Evolutionary conservation across 2,113 vertebrate species (phyloP).

Genomic region (Erpornis zantholeuca): DNA sequence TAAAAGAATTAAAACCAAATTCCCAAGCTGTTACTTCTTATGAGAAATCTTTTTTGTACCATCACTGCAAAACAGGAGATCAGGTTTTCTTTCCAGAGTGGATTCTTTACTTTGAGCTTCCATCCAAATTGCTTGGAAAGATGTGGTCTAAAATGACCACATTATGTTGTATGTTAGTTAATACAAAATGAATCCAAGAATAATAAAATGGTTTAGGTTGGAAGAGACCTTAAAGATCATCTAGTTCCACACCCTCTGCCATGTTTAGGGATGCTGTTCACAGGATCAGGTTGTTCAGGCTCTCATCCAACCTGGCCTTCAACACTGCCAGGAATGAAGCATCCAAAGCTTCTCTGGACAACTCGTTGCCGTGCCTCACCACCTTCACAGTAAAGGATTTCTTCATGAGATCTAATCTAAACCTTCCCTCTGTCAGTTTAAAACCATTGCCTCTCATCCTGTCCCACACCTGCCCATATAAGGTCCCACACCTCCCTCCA

Average conservation of each 20-base stretch:
- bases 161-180: neutral
- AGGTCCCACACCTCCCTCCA: neutral
- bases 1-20: neutral
- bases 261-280: accelerated
- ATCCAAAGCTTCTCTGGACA: neutral
- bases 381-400: neutral
- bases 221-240: neutral
- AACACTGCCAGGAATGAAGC: neutral
- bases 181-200: neutral
- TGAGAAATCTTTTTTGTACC: neutral
- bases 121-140: neutral
- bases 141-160: neutral
- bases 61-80: neutral
- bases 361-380: neutral
- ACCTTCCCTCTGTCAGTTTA: neutral
- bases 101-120: neutral
- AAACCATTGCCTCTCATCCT: neutral
- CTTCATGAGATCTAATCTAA: neutral
- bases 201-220: neutral
- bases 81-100: neutral
- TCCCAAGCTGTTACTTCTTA: neutral
- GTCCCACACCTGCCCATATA: neutral
- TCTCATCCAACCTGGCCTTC: neutral
- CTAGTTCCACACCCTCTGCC: neutral
- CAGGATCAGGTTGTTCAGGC: neutral